Base-by-base conservation (phyloP, 2,888 invertebrate species). In the Creontiades dilutus region DNA sequence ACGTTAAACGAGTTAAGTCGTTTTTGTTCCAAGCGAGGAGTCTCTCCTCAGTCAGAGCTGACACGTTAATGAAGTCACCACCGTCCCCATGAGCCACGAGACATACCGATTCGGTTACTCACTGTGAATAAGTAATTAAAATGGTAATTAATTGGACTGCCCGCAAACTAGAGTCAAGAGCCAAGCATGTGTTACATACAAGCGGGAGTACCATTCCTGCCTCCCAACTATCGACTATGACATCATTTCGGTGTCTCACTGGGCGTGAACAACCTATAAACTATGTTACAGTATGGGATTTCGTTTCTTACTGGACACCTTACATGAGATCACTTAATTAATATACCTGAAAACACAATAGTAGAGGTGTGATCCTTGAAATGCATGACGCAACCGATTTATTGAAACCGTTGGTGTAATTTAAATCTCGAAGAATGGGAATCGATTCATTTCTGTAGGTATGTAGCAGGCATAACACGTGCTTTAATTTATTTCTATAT, bases 101-200 rank as follows among this genome's bases (percentile, higher is more conserved):
- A 82, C n/a, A 82, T 82, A 47, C 82, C 82, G 52, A 82, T 48
- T 82, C 23, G n/a, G 27, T 82, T 82, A 82, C 82, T 82, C 82
- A 23, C 82, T 9, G 52, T 52, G 82, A 82, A 82, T 82, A 52
- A 19, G 52, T 82, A 52, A 82, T 82, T 82, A 82, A 82, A 82
- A 82, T 82, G 82, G 52, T 82, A 82, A 82, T 82, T 82, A 82
- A 82, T 82, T 52, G 52, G 55, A 23, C 52, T 82, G 82, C 82
- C 52, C 11, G 82, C 23, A 52, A 82, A 82, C 52, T 27, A 82
- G 82, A 16, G 82, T 52, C 82, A 14, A 52, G 82, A 82, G 82
- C 82, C 82, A 52, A 52, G 82, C 27, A 52, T 52, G 82, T 48
- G 82, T 52, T 37, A 82, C 82, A 82, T 82, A 82, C 82, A 4